Evolutionary conservation across 2,113 vertebrate genomes (phyloP).

Genomic region (Cynocephalus volans): DNA sequence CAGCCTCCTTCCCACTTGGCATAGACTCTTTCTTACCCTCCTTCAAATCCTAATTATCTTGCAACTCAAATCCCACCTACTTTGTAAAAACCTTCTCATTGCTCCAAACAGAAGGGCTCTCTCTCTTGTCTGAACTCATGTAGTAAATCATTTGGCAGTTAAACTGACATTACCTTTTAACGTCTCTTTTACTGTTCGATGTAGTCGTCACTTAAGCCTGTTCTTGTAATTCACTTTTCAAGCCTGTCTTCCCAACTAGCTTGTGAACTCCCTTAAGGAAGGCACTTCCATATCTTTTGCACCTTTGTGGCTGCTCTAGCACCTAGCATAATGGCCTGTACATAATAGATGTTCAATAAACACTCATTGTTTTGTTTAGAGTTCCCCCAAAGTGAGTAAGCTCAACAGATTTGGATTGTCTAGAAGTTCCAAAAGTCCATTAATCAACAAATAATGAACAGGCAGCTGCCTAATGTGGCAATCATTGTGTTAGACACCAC

Average conservation of each 20-base stretch:
- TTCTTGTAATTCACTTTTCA: constrained; percentile 58
- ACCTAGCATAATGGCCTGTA: neutral
- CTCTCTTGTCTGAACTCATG: neutral
- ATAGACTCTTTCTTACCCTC: neutral
- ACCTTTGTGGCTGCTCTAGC: neutral
- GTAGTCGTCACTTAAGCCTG: constrained; percentile 40
- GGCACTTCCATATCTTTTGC: neutral
- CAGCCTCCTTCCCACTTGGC: neutral
- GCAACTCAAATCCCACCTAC: constrained; percentile 34
- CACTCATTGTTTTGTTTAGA: constrained; percentile 25
- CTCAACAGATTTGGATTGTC: neutral
- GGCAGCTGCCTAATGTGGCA: neutral
- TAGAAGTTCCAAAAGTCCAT: neutral
- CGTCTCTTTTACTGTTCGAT: constrained; percentile 60
- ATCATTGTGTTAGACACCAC: neutral
- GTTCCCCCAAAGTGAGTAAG: constrained; percentile 16
- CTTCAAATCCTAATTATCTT: constrained; percentile 46
- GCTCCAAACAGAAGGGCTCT: constrained; percentile 37
- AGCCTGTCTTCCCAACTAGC: neutral
- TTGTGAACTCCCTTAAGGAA: neutral
- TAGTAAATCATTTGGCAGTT: neutral
- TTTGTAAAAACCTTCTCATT: constrained; percentile 34
- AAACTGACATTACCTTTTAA: constrained; percentile 56
- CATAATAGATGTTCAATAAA: constrained; percentile 54
- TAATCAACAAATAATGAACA: neutral